phyloP scores from a whole-genome alignment of 2,113 vertebrate species.

The Sylvietta virens region DNA sequence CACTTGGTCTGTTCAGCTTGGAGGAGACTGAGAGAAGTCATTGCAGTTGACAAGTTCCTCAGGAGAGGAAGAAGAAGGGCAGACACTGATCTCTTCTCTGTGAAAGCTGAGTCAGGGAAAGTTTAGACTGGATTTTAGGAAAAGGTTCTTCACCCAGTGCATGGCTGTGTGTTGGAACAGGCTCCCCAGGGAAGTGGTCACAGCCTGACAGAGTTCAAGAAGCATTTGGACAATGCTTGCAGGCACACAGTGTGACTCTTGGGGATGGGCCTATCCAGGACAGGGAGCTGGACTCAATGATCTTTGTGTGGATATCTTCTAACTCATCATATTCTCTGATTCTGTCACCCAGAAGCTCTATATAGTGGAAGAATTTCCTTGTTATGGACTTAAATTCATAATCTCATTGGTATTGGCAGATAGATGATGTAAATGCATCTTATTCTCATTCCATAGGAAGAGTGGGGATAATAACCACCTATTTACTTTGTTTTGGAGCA shows the following conservation, averaged over 20 bases:
- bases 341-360: neutral
- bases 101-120: neutral
- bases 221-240: neutral
- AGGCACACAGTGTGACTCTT: neutral
- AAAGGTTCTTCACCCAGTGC: neutral
- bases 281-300: neutral
- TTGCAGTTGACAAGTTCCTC: neutral
- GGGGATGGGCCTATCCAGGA: neutral
- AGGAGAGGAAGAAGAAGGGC: rapidly evolving
- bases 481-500: neutral
- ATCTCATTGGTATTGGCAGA: neutral
- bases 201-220: neutral
- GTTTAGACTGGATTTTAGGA: neutral
- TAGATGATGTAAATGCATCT: neutral
- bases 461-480: neutral
- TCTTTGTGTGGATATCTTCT: neutral
- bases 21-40: neutral
- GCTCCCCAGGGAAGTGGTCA: neutral
- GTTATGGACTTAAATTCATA: neutral
- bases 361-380: neutral
- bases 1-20: neutral
- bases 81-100: neutral
- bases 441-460: neutral
- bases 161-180: neutral
- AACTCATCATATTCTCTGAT: neutral